A percentile compares a stretch with the other conserved stretches of the same genome.
phyloP scores from a whole-genome alignment of 2,888 invertebrate genomes.

The Dynastes hyllus region DNA sequence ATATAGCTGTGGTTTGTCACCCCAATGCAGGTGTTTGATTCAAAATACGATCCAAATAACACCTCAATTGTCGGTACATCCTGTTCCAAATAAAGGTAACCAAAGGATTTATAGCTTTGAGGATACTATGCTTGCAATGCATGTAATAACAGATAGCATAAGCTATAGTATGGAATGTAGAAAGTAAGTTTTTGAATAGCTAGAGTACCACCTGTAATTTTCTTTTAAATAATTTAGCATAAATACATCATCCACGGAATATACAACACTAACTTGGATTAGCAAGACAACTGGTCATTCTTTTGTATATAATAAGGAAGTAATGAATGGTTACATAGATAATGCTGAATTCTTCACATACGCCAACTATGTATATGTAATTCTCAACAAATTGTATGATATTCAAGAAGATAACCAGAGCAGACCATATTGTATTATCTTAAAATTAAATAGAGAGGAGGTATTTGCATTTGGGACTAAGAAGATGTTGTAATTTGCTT shows the following conservation, averaged over 20 bases:
- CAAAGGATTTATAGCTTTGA: slow-evolving; percentile 66
- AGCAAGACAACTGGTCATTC: slow-evolving; percentile 55
- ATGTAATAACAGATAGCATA: slow-evolving; percentile 65
- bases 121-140: slow-evolving; percentile 61
- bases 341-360: slow-evolving; percentile 66
- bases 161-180: slow-evolving; percentile 63
- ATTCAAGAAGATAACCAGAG: slow-evolving; percentile 60
- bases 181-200: slow-evolving; percentile 48
- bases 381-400: slow-evolving; percentile 66
- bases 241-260: slow-evolving; percentile 57
- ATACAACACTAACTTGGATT: slow-evolving; percentile 63
- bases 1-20: slow-evolving; percentile 62
- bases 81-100: slow-evolving; percentile 61
- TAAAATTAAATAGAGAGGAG: slow-evolving; percentile 62
- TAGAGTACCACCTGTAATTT: neutral
- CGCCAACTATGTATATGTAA: slow-evolving; percentile 61
- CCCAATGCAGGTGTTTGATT: slow-evolving; percentile 63
- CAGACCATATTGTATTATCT: slow-evolving; percentile 61
- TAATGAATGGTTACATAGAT: slow-evolving; percentile 64
- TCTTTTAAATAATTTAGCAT: slow-evolving; percentile 17
- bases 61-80: slow-evolving; percentile 61
- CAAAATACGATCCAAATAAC: slow-evolving; percentile 66
- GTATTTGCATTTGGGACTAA: slow-evolving; percentile 55
- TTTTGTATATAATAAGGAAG: slow-evolving; percentile 49
- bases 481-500: slow-evolving; percentile 7